Conservation (phyloP, 2,797 vertebrate genomes). For the Myripristis murdjan region DNA sequence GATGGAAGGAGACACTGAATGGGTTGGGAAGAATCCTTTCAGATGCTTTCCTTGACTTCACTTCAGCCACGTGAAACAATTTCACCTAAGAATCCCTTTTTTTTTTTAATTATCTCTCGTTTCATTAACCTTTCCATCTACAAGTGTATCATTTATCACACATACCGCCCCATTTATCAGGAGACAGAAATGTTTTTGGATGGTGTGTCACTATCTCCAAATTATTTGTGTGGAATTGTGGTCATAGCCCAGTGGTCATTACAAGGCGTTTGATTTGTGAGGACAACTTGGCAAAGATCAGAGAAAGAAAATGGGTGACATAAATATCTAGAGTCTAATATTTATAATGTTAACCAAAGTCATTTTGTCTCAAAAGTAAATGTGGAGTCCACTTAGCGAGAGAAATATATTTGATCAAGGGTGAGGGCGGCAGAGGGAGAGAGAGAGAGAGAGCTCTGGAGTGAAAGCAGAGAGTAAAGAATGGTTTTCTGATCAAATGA, state of each 20-base stretch:
- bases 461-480: slow-evolving; percentile 2
- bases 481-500: slow-evolving; percentile 50
- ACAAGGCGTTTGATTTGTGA: background rate
- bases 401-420: slow-evolving; percentile 26
- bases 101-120: slow-evolving; percentile 59
- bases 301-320: background rate
- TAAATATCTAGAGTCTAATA: background rate
- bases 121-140: slow-evolving; percentile 67
- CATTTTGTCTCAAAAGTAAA: slow-evolving; percentile 22
- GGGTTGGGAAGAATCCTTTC: slow-evolving; percentile 52
- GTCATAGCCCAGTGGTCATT: background rate
- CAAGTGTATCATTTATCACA: slow-evolving; percentile 44
- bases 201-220: background rate
- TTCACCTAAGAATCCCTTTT: slow-evolving; percentile 58
- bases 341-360: slow-evolving; percentile 27
- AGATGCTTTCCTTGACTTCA: slow-evolving; percentile 49
- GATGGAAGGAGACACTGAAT: slow-evolving; percentile 29
- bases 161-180: slow-evolving; percentile 31
- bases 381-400: slow-evolving; percentile 32
- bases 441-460: background rate
- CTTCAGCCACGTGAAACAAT: slow-evolving; percentile 53
- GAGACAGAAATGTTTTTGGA: slow-evolving; percentile 4
- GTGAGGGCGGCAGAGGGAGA: slow-evolving; percentile 8
- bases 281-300: slow-evolving; percentile 1
- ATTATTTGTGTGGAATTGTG: slow-evolving; percentile 12